These are phyloP conservation scores for Gobius niger DNA, from an alignment of 2,113 vertebrate genomes.

Conservation along the genomic window DNA sequence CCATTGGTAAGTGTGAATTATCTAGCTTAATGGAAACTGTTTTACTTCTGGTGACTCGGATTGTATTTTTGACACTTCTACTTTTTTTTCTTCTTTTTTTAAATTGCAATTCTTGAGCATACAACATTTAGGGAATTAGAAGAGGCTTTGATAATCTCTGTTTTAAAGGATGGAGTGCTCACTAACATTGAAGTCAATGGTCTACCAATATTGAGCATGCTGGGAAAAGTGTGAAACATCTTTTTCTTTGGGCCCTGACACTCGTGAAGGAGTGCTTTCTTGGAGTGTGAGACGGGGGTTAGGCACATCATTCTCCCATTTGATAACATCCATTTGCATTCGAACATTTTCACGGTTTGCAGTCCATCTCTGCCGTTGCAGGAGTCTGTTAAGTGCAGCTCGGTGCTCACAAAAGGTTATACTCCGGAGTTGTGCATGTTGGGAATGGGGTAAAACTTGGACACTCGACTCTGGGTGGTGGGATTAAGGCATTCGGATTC, in stretches of 20 bases:
- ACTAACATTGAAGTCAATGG: constrained; percentile 16
- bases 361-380: not conserved
- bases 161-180: constrained; percentile 45
- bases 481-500: constrained; percentile 99
- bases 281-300: constrained; percentile 8
- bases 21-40: constrained; percentile 11
- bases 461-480: constrained; percentile 92
- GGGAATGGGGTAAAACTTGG: constrained; percentile 96
- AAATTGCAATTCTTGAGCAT: constrained; percentile 37
- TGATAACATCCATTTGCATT: constrained; percentile 28
- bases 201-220: constrained; percentile 48
- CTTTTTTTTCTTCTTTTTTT: not conserved
- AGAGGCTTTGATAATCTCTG: constrained; percentile 27
- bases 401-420: constrained; percentile 52
- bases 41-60: not conserved
- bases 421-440: constrained; percentile 89
- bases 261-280: constrained; percentile 31
- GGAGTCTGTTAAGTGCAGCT: constrained; percentile 17
- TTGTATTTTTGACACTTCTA: not conserved
- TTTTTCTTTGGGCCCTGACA: constrained; percentile 28
- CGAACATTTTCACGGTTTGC: constrained; percentile 18
- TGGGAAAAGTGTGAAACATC: constrained; percentile 57
- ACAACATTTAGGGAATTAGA: constrained; percentile 31
- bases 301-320: constrained; percentile 55
- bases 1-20: constrained; percentile 15